phyloP scores from a whole-genome alignment of 1,140 invertebrate genomes.

The Aphis gossypii region DNA sequence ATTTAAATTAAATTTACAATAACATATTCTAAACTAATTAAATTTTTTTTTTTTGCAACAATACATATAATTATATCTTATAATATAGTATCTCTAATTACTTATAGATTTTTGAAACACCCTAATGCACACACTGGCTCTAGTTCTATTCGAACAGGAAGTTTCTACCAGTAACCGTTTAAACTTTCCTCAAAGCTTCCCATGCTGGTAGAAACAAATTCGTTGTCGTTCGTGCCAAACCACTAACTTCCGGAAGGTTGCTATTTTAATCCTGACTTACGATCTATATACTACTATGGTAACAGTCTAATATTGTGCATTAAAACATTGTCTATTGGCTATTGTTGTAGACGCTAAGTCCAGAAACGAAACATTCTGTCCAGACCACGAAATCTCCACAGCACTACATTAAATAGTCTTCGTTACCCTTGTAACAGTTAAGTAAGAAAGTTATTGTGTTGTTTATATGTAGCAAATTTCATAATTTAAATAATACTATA shows the following conservation, averaged over 20 bases:
- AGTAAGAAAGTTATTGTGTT: background rate
- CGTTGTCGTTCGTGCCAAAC: background rate
- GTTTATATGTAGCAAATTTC: background rate
- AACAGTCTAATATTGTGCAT: background rate
- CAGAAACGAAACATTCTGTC: background rate
- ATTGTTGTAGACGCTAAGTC: background rate
- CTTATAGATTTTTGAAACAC: background rate
- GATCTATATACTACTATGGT: background rate
- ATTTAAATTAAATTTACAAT: background rate
- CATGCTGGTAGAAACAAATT: background rate
- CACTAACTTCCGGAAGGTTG: background rate
- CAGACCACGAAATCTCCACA: background rate
- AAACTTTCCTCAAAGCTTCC: background rate
- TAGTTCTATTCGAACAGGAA: background rate
- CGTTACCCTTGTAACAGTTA: background rate
- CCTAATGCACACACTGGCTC: background rate
- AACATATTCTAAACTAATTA: background rate
- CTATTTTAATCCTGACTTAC: constrained; percentile 1
- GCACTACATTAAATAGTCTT: background rate
- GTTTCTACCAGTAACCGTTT: background rate
- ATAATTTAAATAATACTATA: background rate
- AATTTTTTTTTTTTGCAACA: background rate
- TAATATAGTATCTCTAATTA: background rate
- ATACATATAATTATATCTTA: background rate
- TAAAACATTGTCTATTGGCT: background rate